phyloP scores from a whole-genome alignment of 2,888 invertebrate genomes.

The Apantesis nais region DNA sequence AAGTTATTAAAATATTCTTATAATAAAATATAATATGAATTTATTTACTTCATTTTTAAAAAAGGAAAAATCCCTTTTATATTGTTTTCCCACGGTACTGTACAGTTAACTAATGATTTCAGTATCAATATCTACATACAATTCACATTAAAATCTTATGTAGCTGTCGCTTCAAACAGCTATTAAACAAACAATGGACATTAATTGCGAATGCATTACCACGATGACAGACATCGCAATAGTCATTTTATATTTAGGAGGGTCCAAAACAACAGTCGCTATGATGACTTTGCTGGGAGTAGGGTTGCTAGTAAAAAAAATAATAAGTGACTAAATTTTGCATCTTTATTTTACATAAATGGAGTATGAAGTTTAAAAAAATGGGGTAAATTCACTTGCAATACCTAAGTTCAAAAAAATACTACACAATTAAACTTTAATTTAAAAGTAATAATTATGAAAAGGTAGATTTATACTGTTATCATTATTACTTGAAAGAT shows the following conservation, averaged over 20 bases:
- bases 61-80: neutral
- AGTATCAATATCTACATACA: constrained; percentile 10
- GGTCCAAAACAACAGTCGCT: constrained; percentile 46
- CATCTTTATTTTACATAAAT: neutral
- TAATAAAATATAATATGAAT: too few relatives aligned
- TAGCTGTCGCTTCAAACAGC: constrained; percentile 40
- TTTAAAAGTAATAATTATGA: neutral
- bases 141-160: constrained; percentile 11
- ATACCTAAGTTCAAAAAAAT: neutral
- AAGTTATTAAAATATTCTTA: neutral
- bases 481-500: neutral
- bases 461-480: neutral
- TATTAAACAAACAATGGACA: constrained; percentile 46
- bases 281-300: neutral
- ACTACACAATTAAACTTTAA: too few relatives aligned
- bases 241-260: constrained; percentile 52
- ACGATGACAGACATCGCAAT: constrained; percentile 48
- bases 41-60: neutral
- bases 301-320: constrained; percentile 1
- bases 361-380: neutral
- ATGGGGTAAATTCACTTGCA: neutral
- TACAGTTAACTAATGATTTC: neutral
- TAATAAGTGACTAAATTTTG: neutral
- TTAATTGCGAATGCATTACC: constrained; percentile 49
- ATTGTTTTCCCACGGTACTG: neutral